These are phyloP conservation scores for Cirrhinus molitorella DNA, from an alignment of 2,797 vertebrate species.

Conservation along the genomic window DNA sequence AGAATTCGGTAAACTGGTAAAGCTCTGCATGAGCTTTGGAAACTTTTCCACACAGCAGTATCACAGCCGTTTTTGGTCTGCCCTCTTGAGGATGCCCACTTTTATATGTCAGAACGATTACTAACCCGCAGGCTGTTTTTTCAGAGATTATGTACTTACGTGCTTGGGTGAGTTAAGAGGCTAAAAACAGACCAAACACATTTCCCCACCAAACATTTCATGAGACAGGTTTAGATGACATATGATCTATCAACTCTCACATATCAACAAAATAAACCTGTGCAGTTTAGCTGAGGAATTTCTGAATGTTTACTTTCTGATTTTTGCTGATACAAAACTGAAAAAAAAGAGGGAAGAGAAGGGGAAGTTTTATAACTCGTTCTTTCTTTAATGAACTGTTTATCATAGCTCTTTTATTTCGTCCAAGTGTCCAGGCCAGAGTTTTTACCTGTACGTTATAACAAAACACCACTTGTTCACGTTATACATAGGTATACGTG, in stretches of 20 bases:
- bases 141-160: constrained; percentile 14
- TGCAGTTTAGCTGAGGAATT: constrained; percentile 2
- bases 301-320: constrained; percentile 8
- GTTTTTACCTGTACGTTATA: background rate
- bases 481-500: background rate
- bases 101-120: constrained; percentile 10
- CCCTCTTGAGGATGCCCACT: background rate
- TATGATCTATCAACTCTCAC: background rate
- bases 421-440: background rate
- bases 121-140: constrained; percentile 16
- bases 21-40: background rate
- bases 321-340: constrained; percentile 11
- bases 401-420: background rate
- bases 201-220: constrained; percentile 8
- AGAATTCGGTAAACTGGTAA: background rate
- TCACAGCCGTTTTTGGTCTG: constrained; percentile 1
- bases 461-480: background rate
- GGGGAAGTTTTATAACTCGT: background rate
- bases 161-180: constrained; percentile 11
- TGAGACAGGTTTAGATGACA: background rate
- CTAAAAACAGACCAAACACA: constrained; percentile 19
- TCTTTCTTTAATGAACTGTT: background rate
- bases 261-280: constrained; percentile 10
- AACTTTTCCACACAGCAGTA: constrained; percentile 1
- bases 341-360: background rate